phyloP scores from a whole-genome alignment of 2,888 invertebrate genomes.

The Coenonympha arcania region DNA sequence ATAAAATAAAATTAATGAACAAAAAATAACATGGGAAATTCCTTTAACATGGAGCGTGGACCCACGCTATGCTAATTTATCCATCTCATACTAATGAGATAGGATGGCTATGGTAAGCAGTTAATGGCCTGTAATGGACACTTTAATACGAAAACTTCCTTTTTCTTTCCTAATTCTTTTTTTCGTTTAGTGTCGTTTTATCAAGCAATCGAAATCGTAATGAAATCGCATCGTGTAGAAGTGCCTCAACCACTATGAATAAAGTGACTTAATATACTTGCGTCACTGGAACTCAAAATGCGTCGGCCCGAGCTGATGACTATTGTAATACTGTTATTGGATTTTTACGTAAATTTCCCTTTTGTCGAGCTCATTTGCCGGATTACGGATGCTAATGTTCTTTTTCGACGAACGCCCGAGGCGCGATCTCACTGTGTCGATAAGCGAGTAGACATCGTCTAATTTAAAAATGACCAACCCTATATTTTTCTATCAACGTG shows the following conservation, averaged over 20 bases:
- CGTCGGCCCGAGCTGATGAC: constrained; percentile 34
- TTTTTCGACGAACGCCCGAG: constrained; percentile 35
- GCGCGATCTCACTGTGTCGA: constrained; percentile 45
- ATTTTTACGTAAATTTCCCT: constrained; percentile 53
- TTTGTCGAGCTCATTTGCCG: constrained; percentile 53
- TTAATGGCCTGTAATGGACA: too few species aligned
- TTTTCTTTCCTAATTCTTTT: too few species aligned
- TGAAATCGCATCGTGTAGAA: background rate
- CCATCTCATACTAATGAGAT: too few species aligned
- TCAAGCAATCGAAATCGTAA: background rate
- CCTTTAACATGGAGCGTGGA: too few species aligned
- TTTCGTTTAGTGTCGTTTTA: background rate
- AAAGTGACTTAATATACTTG: constrained; percentile 24
- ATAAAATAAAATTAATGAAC: too few species aligned
- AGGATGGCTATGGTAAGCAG: too few species aligned
- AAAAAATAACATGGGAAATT: too few species aligned
- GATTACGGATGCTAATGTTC: constrained; percentile 52
- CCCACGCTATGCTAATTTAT: too few species aligned
- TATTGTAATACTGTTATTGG: constrained; percentile 45
- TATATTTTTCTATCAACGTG: too few species aligned
- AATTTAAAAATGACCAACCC: too few species aligned
- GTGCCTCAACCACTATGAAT: constrained; percentile 8
- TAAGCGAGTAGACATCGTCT: too few species aligned
- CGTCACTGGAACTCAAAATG: constrained; percentile 28
- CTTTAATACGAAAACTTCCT: too few species aligned